Evolutionary conservation across 1,140 invertebrate genomes (phyloP).

Genomic region (Vollenhovia emeryi): DNA sequence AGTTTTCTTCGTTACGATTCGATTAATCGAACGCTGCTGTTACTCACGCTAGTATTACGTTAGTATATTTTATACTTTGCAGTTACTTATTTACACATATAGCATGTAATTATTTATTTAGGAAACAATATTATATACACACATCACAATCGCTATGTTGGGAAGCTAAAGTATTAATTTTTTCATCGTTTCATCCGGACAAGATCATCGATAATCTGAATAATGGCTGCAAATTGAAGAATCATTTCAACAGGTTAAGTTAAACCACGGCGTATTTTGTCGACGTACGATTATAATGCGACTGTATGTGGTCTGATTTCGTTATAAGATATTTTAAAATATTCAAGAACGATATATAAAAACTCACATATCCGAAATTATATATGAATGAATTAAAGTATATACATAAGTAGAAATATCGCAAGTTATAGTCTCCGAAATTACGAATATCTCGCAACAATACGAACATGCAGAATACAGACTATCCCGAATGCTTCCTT

Average conservation of each 20-base stretch:
- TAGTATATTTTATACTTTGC: neutral
- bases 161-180: neutral
- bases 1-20: neutral
- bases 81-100: neutral
- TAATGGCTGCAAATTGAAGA: neutral
- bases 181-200: neutral
- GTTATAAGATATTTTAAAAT: slow-evolving; percentile 2
- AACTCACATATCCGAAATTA: neutral
- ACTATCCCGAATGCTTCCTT: neutral
- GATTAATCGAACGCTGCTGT: neutral
- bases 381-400: neutral
- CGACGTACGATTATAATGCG: neutral
- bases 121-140: neutral
- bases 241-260: neutral
- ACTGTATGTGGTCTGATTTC: neutral
- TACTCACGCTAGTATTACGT: neutral
- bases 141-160: neutral
- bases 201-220: neutral
- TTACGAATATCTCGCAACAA: slow-evolving; percentile 1
- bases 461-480: neutral
- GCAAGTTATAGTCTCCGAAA: neutral
- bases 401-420: neutral
- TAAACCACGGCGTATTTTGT: neutral
- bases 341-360: neutral
- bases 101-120: neutral